Evolutionary conservation across 2,888 invertebrate species (phyloP).

Genomic region (Drosophila mimetica): DNA sequence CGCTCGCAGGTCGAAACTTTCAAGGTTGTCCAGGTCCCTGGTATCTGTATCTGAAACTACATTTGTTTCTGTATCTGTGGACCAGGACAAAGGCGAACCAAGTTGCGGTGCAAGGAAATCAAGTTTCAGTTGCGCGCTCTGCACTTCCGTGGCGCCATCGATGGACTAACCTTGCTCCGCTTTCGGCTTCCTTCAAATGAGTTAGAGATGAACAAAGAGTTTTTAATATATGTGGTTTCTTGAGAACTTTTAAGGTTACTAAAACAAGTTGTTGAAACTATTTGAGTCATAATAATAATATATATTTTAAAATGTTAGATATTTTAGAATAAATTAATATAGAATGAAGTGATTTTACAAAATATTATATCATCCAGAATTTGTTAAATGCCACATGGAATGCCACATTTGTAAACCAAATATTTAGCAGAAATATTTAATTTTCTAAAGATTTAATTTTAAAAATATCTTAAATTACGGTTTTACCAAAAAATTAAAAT

Average conservation of each 20-base stretch:
- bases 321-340: too few species aligned
- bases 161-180: conserved; percentile 43
- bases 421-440: too few species aligned
- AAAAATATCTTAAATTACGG: too few species aligned
- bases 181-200: conserved; percentile 3
- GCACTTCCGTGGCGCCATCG: conserved; percentile 74
- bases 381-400: too few species aligned
- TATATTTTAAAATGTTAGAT: too few species aligned
- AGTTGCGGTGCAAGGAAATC: conserved; percentile 69
- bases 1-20: conserved; percentile 58
- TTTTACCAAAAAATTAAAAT: too few species aligned
- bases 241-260: background rate
- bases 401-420: too few species aligned
- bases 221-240: background rate
- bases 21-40: conserved; percentile 57
- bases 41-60: conserved; percentile 12
- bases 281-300: too few species aligned
- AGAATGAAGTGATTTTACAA: too few species aligned
- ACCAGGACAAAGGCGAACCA: conserved; percentile 31
- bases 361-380: too few species aligned
- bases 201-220: conserved; percentile 3
- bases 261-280: too few species aligned
- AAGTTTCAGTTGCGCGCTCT: conserved; percentile 71
- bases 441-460: too few species aligned
- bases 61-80: conserved; percentile 13